phyloP scores from a whole-genome alignment of 2,888 invertebrate species.

The Toxonevra muliebris region DNA sequence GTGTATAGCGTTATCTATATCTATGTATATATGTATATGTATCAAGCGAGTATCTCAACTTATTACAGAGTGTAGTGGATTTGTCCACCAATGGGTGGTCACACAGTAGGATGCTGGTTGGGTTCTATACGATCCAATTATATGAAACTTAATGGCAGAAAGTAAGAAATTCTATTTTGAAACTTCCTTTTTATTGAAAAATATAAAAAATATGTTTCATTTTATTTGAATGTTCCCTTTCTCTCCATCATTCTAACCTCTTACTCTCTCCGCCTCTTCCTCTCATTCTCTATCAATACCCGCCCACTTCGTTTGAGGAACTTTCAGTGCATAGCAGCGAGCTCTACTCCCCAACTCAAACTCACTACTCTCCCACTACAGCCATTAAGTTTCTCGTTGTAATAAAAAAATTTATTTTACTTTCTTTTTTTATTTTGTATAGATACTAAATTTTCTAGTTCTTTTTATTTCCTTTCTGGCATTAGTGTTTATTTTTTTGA shows the following conservation, averaged over 20 bases:
- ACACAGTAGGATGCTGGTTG: too few species aligned
- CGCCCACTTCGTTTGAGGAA: slow-evolving; percentile 15
- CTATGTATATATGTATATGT: too few species aligned
- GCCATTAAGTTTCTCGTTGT: slow-evolving; percentile 63
- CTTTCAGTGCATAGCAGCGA: too few species aligned
- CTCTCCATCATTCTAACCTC: background rate
- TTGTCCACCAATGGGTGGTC: too few species aligned
- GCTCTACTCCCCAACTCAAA: slow-evolving; percentile 5
- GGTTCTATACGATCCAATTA: too few species aligned
- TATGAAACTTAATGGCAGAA: too few species aligned
- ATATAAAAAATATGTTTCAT: slow-evolving; percentile 42
- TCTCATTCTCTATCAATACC: background rate
- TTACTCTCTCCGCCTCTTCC: background rate
- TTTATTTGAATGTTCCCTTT: slow-evolving; percentile 39
- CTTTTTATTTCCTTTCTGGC: slow-evolving; percentile 51
- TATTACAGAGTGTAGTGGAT: too few species aligned
- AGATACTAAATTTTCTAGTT: slow-evolving; percentile 55
- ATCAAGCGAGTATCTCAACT: too few species aligned
- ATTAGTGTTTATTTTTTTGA: slow-evolving; percentile 61
- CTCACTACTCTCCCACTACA: slow-evolving; percentile 47
- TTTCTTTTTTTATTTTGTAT: slow-evolving; percentile 42
- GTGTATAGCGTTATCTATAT: background rate
- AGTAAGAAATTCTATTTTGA: too few species aligned
- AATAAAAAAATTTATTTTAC: slow-evolving; percentile 52
- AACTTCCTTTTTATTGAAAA: slow-evolving; percentile 17